phyloP scores from a whole-genome alignment of 2,113 vertebrate genomes.

The western clawed frog (Xenopus tropicalis) region DNA sequence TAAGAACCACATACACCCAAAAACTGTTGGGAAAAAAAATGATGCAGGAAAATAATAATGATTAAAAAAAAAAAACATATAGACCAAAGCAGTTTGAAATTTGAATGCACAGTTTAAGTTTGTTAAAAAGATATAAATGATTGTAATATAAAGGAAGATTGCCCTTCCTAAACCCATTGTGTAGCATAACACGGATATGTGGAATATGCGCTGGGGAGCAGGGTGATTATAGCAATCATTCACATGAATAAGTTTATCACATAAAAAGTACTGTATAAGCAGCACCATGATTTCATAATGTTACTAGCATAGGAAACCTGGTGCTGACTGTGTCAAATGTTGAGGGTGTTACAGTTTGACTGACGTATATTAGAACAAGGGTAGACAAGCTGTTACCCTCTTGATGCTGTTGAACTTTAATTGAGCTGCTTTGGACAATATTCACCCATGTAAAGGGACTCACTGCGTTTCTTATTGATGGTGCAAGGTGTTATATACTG shows the following conservation, averaged over 20 bases:
- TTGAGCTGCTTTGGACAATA: no score
- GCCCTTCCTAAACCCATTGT: neutral
- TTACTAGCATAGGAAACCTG: no score
- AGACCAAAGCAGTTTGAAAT: neutral
- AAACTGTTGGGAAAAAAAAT: neutral
- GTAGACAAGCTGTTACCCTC: no score
- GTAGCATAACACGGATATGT: neutral
- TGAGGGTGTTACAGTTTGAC: no score
- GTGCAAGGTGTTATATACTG: no score
- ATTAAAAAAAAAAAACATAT: neutral
- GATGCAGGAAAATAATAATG: neutral
- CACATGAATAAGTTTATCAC: neutral
- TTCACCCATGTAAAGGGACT: no score
- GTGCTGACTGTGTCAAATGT: no score
- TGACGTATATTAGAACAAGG: no score
- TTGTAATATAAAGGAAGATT: neutral
- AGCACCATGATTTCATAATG: slow-evolving; percentile 4
- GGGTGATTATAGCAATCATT: neutral
- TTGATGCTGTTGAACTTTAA: no score
- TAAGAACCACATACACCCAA: neutral
- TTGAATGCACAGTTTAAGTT: neutral
- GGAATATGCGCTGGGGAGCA: neutral
- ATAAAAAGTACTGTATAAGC: neutral
- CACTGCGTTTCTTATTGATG: no score
- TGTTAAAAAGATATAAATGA: neutral